Evolutionary conservation across 1,140 invertebrate species (phyloP).

Genomic region (Himalopsyche phryganea): DNA sequence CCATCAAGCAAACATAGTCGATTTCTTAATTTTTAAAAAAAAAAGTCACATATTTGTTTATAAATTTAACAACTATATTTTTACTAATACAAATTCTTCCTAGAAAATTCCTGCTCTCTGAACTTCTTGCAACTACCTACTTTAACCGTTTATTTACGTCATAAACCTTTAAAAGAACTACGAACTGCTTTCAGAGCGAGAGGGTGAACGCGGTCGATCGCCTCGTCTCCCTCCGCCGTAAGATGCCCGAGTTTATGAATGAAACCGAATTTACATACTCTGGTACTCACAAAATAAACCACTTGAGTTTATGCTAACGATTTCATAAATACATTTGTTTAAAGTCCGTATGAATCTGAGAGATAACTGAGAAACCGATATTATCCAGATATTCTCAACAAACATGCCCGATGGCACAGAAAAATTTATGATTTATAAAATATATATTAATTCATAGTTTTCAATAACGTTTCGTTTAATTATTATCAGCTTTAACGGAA

Average conservation of each 20-base stretch:
- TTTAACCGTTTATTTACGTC: conserved; percentile 2
- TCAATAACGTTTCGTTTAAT: no score
- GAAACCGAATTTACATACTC: conserved; percentile 30
- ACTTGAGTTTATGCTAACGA: conserved; percentile 30
- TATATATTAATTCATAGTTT: no score
- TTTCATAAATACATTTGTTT: conserved; percentile 32
- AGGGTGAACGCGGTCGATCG: conserved; percentile 1
- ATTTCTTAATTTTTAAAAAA: no score
- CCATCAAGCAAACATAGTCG: no score
- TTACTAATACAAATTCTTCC: no score
- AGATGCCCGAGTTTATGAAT: conserved; percentile 25
- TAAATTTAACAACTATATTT: no score
- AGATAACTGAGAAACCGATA: conserved; percentile 2
- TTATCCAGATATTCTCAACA: not conserved
- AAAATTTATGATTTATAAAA: no score
- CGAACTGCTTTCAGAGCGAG: conserved; percentile 16
- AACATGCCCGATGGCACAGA: no score
- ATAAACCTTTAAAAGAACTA: conserved; percentile 21
- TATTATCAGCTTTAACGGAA: no score
- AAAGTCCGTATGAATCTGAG: conserved; percentile 10
- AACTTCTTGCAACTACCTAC: not conserved
- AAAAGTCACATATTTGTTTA: no score
- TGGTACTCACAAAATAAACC: conserved; percentile 24
- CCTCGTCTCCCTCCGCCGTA: conserved; percentile 4
- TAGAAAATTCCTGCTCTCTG: not conserved